Evolutionary conservation across 2,113 vertebrate species (phyloP), one percentile per base, ranked within the genome.

Genomic region (Ahaetulla prasina): DNA sequence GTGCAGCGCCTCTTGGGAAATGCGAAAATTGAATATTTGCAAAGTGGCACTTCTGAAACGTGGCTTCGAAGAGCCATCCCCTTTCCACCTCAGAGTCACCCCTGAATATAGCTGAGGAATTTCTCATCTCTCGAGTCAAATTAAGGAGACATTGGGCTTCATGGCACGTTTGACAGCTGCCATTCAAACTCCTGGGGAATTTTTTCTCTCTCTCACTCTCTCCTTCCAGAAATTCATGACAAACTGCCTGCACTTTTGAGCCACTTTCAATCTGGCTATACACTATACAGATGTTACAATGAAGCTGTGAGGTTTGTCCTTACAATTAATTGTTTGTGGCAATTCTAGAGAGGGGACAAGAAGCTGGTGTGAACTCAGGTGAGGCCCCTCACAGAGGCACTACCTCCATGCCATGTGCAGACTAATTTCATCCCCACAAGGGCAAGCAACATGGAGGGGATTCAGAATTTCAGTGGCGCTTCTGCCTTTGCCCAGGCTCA

Each of bases 61-160:
- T 74, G 89, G 91, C 85, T 93, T 95, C 95, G 92, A 93, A 92
- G 93, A 84, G 35, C 68, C 94, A 95, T 88, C 89, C 95, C 94
- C 94, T 91, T 23, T 16, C 68, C 95, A 93, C 95, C 96, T 94
- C 80, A 54, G 94, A 96, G 96, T 91, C 92, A 92, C 74, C 89
- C 91, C 88, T 93, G 97, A 96, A 97, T 97, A 96, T 96, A 96
- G 95, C 95, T 90, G 85, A 93, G 95, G 96, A 96, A 96, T 95
- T 95, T 97, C 89, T 96, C 96, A 94, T 94, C 94, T 96, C 95
- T 92, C 6, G 95, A 95, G 91, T 90, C 94, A 95, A 95, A 96
- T 97, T 96, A 95, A 94, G 49, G 88, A 52, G 47, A 89, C 90
- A 49, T 30, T 53, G 89, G 89, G 87, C 91, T 93, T 93, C 11